phyloP scores from a whole-genome alignment of 1,140 invertebrate species.

The Yoshiicerus persimilis region DNA sequence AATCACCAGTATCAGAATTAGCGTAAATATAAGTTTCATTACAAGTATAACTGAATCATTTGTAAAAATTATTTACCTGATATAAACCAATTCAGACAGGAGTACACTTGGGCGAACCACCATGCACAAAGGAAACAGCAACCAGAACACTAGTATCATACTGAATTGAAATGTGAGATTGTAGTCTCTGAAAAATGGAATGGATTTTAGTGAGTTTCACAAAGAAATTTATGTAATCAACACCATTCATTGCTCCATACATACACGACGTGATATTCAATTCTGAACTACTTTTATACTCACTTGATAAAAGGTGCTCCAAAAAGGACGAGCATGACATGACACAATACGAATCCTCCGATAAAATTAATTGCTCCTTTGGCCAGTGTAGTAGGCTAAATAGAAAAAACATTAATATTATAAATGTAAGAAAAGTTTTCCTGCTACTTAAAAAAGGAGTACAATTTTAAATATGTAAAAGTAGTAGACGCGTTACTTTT shows the following conservation, averaged over 20 bases:
- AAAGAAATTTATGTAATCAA: no score
- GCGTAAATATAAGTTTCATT: neutral
- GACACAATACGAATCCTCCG: conserved; percentile 24
- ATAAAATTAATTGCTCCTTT: conserved; percentile 34
- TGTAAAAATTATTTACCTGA: conserved; percentile 30
- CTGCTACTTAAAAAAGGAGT: neutral
- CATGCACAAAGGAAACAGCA: conserved; percentile 40
- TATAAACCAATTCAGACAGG: conserved; percentile 36
- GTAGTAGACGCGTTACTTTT: neutral
- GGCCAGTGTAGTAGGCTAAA: conserved; percentile 12
- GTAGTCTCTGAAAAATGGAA: conserved; percentile 35
- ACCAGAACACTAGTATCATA: conserved; percentile 36
- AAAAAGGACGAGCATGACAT: conserved; percentile 42
- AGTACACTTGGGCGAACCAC: conserved; percentile 28
- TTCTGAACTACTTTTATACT: neutral
- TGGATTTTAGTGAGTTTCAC: no score
- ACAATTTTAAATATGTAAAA: neutral
- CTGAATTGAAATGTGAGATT: conserved; percentile 43
- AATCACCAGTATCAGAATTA: neutral
- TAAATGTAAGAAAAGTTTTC: neutral
- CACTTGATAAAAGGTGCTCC: conserved; percentile 46
- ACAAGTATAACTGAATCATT: no score
- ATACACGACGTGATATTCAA: no score
- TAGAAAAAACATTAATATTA: neutral
- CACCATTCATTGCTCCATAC: no score